phyloP scores from a whole-genome alignment of 2,113 vertebrate genomes.

The Colaptes auratus region DNA sequence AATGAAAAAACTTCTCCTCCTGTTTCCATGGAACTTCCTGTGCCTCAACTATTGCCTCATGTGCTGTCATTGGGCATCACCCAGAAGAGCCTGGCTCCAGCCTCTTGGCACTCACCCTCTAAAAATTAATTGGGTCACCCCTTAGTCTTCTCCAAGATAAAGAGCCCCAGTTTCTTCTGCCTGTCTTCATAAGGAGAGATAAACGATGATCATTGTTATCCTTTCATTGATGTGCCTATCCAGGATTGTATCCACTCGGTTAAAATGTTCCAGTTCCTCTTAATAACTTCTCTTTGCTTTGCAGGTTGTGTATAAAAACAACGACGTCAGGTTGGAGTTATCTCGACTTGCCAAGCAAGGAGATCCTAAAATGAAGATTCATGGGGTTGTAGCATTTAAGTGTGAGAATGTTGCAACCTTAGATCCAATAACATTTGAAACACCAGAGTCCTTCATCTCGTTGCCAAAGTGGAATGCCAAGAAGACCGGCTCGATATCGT shows the following conservation, averaged over 20 bases:
- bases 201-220: background rate
- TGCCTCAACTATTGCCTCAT: too few relatives aligned
- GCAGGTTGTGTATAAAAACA: constrained; percentile 98
- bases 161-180: too few relatives aligned
- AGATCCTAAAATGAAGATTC: constrained; percentile 95
- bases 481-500: constrained; percentile 98
- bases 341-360: constrained; percentile 94
- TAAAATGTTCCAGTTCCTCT: background rate
- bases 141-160: too few relatives aligned
- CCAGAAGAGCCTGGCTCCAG: too few relatives aligned
- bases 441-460: constrained; percentile 93
- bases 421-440: constrained; percentile 98
- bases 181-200: too few relatives aligned
- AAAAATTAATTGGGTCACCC: too few relatives aligned
- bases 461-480: constrained; percentile 98
- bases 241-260: background rate
- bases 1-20: too few relatives aligned
- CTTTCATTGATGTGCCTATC: background rate
- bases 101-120: too few relatives aligned
- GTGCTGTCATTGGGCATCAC: too few relatives aligned
- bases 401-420: constrained; percentile 97
- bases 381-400: constrained; percentile 96
- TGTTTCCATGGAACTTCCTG: too few relatives aligned
- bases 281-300: constrained; percentile 45
- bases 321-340: constrained; percentile 93